Percentiles rank a stretch among this genome's conserved stretches.
These are phyloP conservation scores for Netelia melanura DNA, from an alignment of 2,888 invertebrate genomes.

Conservation along the genomic window DNA sequence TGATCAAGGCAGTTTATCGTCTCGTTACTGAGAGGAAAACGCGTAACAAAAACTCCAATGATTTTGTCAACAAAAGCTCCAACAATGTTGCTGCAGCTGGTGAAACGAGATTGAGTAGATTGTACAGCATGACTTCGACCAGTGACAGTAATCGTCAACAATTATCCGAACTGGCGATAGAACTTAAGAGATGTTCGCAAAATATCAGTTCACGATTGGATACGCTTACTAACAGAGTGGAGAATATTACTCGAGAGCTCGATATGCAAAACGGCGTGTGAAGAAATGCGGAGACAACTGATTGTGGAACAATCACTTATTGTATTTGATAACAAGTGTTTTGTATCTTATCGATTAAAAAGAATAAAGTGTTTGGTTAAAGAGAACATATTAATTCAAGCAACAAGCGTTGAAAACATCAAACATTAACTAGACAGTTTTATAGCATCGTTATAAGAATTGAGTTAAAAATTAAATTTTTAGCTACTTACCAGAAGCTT, in stretches of 20 bases:
- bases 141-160: constrained; percentile 77
- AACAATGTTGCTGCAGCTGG: constrained; percentile 64
- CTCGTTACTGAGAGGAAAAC: constrained; percentile 90
- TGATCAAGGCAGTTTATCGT: constrained; percentile 91
- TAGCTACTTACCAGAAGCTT: constrained; percentile 89
- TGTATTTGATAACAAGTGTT: too few relatives aligned
- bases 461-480: constrained; percentile 12
- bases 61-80: constrained; percentile 60
- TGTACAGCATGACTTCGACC: constrained; percentile 75
- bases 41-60: constrained; percentile 61
- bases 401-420: not conserved
- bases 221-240: constrained; percentile 75
- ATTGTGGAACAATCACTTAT: not conserved
- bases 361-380: not conserved
- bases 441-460: not conserved
- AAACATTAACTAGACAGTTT: not conserved
- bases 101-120: constrained; percentile 73
- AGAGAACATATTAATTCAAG: not conserved
- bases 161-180: constrained; percentile 76
- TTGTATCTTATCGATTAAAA: too few relatives aligned
- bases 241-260: constrained; percentile 75
- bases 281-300: not conserved
- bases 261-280: constrained; percentile 60
- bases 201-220: constrained; percentile 77
- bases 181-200: constrained; percentile 78